Percentiles rank a stretch among this genome's conserved stretches.
Evolutionary conservation across 2,888 invertebrate genomes (phyloP).

Genomic region (Pristionchus exspectatus): DNA sequence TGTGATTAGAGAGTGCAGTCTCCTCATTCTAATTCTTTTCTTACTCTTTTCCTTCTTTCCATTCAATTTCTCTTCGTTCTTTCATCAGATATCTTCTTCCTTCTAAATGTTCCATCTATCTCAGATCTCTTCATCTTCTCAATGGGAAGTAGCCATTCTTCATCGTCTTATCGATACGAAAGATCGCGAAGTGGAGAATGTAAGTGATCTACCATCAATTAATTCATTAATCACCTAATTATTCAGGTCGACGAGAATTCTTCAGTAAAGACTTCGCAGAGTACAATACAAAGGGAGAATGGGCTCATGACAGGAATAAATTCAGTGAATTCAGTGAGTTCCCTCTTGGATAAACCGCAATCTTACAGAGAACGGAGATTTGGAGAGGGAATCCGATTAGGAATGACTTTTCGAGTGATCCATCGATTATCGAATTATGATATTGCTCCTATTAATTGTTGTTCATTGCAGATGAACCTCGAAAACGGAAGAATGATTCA

Average conservation of each 20-base stretch:
- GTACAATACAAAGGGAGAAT: constrained; percentile 45
- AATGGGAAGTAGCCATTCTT: constrained; percentile 30
- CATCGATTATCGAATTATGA: background rate
- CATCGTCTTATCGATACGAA: background rate
- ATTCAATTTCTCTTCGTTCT: background rate
- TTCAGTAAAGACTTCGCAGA: constrained; percentile 54
- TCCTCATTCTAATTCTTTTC: constrained; percentile 5
- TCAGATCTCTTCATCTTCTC: background rate
- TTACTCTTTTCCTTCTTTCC: background rate
- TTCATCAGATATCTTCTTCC: background rate
- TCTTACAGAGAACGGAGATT: constrained; percentile 21
- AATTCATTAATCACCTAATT: background rate
- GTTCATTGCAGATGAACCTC: constrained; percentile 17
- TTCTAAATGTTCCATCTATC: background rate
- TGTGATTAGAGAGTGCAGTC: background rate
- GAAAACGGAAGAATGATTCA: background rate
- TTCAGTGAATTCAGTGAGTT: constrained; percentile 51
- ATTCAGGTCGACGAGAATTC: constrained; percentile 37
- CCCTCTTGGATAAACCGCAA: background rate
- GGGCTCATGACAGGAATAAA: constrained; percentile 42
- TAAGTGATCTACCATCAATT: background rate
- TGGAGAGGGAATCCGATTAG: background rate
- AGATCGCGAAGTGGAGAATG: constrained; percentile 29
- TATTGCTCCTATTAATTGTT: background rate
- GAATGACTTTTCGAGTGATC: background rate